These are phyloP conservation scores for Lagria hirta DNA, from an alignment of 2,888 invertebrate species.

Conservation along the genomic window DNA sequence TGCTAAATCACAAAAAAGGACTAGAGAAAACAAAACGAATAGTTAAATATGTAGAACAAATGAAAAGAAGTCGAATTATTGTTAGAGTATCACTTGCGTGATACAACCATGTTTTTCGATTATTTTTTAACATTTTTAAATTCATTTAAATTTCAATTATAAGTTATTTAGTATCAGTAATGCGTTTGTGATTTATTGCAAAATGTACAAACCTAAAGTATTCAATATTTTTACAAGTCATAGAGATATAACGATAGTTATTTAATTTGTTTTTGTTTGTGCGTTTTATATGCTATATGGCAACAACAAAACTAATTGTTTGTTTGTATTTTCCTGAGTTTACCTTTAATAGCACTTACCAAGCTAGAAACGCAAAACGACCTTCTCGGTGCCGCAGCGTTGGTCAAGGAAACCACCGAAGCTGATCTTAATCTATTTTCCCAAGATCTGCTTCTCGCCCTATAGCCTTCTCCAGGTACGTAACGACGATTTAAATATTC, in stretches of 20 bases:
- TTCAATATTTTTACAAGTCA: too few species aligned
- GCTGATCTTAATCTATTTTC: conserved; percentile 14
- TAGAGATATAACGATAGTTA: background rate
- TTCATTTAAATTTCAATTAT: too few species aligned
- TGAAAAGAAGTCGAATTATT: too few species aligned
- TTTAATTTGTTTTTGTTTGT: background rate
- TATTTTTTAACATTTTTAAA: too few species aligned
- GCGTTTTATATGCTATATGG: background rate
- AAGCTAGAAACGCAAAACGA: conserved; percentile 15
- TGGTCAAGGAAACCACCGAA: conserved; percentile 12
- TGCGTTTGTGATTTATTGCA: background rate
- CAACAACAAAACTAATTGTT: background rate
- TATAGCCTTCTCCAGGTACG: conserved; percentile 8
- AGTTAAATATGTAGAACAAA: too few species aligned
- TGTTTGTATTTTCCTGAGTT: background rate
- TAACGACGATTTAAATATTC: conserved; percentile 1
- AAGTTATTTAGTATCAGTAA: conserved; percentile 1
- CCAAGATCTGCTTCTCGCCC: conserved; percentile 15
- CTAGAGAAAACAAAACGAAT: too few species aligned
- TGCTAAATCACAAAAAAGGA: too few species aligned
- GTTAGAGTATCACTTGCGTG: too few species aligned
- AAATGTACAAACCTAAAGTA: too few species aligned
- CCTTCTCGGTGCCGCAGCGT: conserved; percentile 16
- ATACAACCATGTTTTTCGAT: too few species aligned
- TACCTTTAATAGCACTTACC: too few species aligned